phyloP scores from a whole-genome alignment of 2,113 vertebrate species.

The Alligator sinensis region DNA sequence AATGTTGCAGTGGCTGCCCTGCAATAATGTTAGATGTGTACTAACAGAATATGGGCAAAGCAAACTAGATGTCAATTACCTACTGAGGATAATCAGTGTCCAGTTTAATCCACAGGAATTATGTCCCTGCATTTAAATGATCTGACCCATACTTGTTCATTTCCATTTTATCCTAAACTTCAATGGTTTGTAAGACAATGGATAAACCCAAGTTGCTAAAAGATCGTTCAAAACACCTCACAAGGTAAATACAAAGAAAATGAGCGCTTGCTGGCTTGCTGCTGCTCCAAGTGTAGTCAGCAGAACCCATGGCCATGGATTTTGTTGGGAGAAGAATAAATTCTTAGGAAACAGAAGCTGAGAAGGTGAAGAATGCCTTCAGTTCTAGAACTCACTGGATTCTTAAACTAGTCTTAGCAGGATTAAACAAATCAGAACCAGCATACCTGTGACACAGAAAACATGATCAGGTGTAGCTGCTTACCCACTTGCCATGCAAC shows the following conservation, averaged over 20 bases:
- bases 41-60: background rate
- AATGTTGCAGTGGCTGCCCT: background rate
- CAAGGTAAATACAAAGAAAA: background rate
- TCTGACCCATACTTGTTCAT: background rate
- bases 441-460: background rate
- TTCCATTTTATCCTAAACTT: background rate
- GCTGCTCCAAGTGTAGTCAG: background rate
- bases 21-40: background rate
- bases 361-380: background rate
- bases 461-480: background rate
- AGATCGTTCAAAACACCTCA: background rate
- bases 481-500: background rate
- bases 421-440: background rate
- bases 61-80: background rate
- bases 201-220: background rate
- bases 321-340: background rate
- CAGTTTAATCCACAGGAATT: background rate
- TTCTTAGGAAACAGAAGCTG: background rate
- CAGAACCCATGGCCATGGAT: background rate
- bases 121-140: background rate
- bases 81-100: background rate
- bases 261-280: background rate
- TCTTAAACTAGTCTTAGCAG: background rate
- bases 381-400: background rate
- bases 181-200: background rate